Percentiles rank a stretch among this genome's conserved stretches.
Evolutionary conservation across 2,113 vertebrate genomes (phyloP).

Genomic region (Myiagra hebetior): DNA sequence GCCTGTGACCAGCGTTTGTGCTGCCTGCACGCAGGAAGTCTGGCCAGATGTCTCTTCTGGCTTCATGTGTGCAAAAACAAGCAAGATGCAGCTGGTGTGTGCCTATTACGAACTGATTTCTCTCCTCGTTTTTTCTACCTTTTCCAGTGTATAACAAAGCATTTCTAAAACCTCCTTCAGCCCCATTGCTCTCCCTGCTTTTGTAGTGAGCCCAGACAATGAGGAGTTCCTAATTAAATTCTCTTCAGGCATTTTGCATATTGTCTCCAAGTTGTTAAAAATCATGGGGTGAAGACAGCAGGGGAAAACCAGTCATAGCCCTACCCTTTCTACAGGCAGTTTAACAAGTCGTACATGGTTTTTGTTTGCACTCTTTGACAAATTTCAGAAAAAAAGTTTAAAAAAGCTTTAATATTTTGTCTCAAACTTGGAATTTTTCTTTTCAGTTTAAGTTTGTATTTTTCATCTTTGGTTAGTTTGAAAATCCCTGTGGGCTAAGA

Average conservation of each 20-base stretch:
- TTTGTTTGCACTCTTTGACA: neutral
- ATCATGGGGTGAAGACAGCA: neutral
- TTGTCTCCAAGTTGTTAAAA: neutral
- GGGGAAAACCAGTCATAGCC: neutral
- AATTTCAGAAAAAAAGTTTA: neutral
- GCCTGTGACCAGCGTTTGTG: neutral
- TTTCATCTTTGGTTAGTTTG: neutral
- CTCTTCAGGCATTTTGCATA: neutral
- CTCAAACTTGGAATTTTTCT: neutral
- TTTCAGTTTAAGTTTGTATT: neutral
- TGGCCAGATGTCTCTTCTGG: neutral
- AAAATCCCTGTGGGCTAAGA: neutral
- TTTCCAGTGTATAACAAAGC: neutral
- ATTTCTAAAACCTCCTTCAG: neutral
- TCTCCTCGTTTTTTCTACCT: neutral
- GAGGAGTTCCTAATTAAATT: neutral
- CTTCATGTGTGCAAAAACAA: neutral
- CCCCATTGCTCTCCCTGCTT: accelerated
- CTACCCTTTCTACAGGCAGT: neutral
- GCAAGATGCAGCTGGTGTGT: neutral
- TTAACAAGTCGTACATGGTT: neutral
- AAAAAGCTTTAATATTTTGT: neutral
- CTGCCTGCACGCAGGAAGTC: neutral
- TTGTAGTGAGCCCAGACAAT: neutral
- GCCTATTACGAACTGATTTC: neutral